These are phyloP conservation scores for Paramacrobiotus metropolitanus DNA, from an alignment of 1,140 invertebrate genomes.

Conservation along the genomic window DNA sequence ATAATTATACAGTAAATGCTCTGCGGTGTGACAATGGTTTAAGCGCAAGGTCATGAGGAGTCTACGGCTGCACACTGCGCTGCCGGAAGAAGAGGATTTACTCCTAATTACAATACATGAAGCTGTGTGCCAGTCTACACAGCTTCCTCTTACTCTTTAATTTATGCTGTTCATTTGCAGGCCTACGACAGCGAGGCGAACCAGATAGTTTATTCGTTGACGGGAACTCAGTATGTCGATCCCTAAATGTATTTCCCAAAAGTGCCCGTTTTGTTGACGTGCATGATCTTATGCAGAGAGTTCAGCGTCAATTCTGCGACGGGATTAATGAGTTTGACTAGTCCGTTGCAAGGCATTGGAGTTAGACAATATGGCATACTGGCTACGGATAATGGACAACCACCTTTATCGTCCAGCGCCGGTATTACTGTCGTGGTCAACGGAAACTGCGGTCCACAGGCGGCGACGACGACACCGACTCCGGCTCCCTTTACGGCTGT, in stretches of 20 bases:
- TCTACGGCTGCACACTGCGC: too few relatives aligned
- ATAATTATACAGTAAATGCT: too few relatives aligned
- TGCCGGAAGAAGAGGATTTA: too few relatives aligned
- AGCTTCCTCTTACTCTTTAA: too few relatives aligned
- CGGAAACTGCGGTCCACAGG: background rate
- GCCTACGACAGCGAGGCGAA: background rate
- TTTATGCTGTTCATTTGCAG: background rate
- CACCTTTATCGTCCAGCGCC: background rate
- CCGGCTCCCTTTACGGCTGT: too few relatives aligned
- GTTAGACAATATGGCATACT: background rate
- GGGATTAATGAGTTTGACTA: background rate
- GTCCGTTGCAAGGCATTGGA: background rate
- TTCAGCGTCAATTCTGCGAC: background rate
- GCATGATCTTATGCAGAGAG: background rate
- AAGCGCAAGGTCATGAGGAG: too few relatives aligned
- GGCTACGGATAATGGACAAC: background rate
- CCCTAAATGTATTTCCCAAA: background rate
- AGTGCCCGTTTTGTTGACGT: background rate
- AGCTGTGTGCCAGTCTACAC: too few relatives aligned
- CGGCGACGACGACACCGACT: background rate
- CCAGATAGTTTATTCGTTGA: background rate
- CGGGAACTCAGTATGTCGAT: constrained; percentile 1
- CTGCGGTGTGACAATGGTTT: too few relatives aligned
- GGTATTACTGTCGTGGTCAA: background rate
- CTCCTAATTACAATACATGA: too few relatives aligned